Percentiles rank a stretch among this genome's conserved stretches.
Conservation (phyloP, 1,140 invertebrate species). For the Anastatus disparis region DNA sequence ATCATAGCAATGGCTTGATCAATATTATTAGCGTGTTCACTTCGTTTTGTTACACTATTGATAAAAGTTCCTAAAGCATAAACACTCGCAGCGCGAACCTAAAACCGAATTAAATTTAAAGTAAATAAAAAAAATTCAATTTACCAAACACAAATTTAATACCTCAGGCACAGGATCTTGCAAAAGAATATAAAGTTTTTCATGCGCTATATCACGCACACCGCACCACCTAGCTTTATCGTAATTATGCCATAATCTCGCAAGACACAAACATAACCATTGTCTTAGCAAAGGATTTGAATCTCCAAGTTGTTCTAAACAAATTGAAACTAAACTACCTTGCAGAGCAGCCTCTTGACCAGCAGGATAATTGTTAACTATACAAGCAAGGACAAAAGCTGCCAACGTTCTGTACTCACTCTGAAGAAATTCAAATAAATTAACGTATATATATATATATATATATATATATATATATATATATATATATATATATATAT, state of each 20-base stretch:
- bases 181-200: constrained; percentile 87
- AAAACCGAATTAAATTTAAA: constrained; percentile 33
- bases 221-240: constrained; percentile 95
- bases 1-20: constrained; percentile 91
- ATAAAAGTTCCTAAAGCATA: constrained; percentile 95
- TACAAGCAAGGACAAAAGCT: constrained; percentile 90
- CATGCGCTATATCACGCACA: constrained; percentile 94
- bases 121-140: constrained; percentile 13
- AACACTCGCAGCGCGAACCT: constrained; percentile 89
- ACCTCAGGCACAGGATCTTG: constrained; percentile 87
- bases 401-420: constrained; percentile 88
- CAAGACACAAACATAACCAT: constrained; percentile 94
- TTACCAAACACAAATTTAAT: constrained; percentile 32
- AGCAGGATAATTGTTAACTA: constrained; percentile 87
- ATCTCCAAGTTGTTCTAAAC: constrained; percentile 83
- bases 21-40: constrained; percentile 92
- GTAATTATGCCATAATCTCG: constrained; percentile 93
- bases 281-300: constrained; percentile 78
- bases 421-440: constrained; percentile 63
- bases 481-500: too few relatives aligned
- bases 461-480: too few relatives aligned
- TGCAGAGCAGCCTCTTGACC: constrained; percentile 90
- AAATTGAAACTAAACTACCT: constrained; percentile 88
- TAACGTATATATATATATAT: not conserved
- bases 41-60: constrained; percentile 81